A percentile compares a stretch with the other conserved stretches of the same genome.
phyloP scores from a whole-genome alignment of 2,888 invertebrate species.

The Caenorhabditis wallacei region DNA sequence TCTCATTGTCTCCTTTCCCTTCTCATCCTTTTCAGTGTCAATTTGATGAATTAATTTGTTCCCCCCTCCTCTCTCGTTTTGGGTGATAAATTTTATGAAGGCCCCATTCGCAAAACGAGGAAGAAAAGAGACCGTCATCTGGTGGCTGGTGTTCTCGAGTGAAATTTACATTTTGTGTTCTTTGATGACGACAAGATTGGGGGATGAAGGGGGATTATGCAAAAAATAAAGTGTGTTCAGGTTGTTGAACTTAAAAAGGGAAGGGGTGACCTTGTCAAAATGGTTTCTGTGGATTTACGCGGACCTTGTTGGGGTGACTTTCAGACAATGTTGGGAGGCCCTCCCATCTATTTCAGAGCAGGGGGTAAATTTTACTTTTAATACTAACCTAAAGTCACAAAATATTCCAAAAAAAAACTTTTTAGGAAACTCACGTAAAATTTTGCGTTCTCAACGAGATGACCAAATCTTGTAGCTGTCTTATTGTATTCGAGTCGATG shows the following conservation, averaged over 20 bases:
- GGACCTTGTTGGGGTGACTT: no score
- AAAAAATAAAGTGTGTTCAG: neutral
- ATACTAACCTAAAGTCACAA: no score
- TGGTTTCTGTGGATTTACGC: neutral
- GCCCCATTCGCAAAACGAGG: neutral
- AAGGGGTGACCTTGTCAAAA: neutral
- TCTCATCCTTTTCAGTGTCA: slow-evolving; percentile 10
- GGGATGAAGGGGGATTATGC: neutral
- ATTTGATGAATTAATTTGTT: slow-evolving; percentile 54
- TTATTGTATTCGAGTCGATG: slow-evolving; percentile 71
- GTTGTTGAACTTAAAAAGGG: neutral
- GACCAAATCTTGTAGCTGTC: slow-evolving; percentile 77
- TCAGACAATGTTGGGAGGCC: no score
- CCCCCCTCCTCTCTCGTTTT: neutral
- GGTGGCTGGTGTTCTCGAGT: neutral
- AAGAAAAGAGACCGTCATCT: slow-evolving; percentile 39
- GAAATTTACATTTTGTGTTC: slow-evolving; percentile 22
- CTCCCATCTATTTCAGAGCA: no score
- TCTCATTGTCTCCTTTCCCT: neutral
- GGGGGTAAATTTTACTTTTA: no score
- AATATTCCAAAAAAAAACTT: no score
- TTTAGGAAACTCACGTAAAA: slow-evolving; percentile 66
- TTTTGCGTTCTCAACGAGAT: slow-evolving; percentile 78
- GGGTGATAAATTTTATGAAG: slow-evolving; percentile 51
- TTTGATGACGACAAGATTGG: neutral